Conservation (phyloP, 2,888 invertebrate genomes). For the Criorhina ranunculi region DNA sequence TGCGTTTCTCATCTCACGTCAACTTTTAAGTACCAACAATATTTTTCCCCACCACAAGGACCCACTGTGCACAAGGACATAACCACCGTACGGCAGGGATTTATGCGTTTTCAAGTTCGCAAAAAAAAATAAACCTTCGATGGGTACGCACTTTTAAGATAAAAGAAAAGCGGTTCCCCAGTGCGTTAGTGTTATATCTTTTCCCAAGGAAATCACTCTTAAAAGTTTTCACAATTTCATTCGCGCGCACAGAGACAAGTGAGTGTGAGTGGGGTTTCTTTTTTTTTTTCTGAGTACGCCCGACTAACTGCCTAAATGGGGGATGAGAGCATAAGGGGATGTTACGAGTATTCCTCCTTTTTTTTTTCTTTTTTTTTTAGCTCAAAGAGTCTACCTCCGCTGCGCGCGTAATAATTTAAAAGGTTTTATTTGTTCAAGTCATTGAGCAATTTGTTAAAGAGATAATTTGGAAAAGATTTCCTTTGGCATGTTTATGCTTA, state of each 20-base stretch:
- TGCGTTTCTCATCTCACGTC: background rate
- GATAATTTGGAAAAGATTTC: slow-evolving; percentile 61
- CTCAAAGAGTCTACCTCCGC: slow-evolving; percentile 24
- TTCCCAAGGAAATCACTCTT: slow-evolving; percentile 10
- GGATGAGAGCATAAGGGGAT: background rate
- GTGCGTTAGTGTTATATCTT: slow-evolving; percentile 18
- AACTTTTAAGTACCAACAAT: background rate
- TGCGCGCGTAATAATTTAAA: slow-evolving; percentile 57
- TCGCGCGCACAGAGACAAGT: slow-evolving; percentile 17
- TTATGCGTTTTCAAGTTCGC: slow-evolving; percentile 37
- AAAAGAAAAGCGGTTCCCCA: slow-evolving; percentile 10
- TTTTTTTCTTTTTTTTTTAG: slow-evolving; percentile 1
- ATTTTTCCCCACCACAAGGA: background rate
- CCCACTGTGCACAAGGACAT: slow-evolving; percentile 16
- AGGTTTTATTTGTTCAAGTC: slow-evolving; percentile 66
- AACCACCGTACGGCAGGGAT: slow-evolving; percentile 13
- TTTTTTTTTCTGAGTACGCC: slow-evolving; percentile 4
- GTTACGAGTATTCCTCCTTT: background rate
- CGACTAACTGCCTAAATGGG: slow-evolving; percentile 1
- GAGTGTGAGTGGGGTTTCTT: background rate
- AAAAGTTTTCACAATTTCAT: slow-evolving; percentile 43
- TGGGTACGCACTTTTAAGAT: slow-evolving; percentile 21
- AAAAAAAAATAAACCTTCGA: background rate
- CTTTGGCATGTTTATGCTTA: slow-evolving; percentile 61
- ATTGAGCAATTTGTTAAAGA: slow-evolving; percentile 65